phyloP scores from a whole-genome alignment of 53 echinoderm and acorn worm species.

The Temnopleurus reevesii region DNA sequence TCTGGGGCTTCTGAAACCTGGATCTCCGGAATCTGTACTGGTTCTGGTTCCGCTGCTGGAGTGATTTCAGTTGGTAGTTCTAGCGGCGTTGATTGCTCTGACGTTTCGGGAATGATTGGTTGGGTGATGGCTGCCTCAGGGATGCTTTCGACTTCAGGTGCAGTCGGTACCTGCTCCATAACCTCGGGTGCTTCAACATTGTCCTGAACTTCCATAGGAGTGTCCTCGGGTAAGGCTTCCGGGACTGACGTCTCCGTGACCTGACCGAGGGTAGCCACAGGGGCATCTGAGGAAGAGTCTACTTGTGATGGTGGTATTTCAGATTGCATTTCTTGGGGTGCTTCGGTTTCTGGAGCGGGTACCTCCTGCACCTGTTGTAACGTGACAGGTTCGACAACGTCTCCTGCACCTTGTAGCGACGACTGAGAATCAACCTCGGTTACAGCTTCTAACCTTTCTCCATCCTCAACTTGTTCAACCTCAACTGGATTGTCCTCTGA shows the following conservation, averaged over 20 bases:
- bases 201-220: slow-evolving; percentile 29
- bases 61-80: neutral
- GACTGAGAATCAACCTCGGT: slow-evolving; percentile 45
- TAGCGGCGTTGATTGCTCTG: neutral
- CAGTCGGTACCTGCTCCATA: slow-evolving; percentile 38
- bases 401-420: neutral
- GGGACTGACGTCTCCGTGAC: neutral
- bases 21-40: slow-evolving; percentile 41
- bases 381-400: neutral
- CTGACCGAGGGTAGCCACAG: slow-evolving; percentile 31
- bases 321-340: neutral
- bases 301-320: slow-evolving; percentile 12
- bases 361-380: slow-evolving; percentile 33
- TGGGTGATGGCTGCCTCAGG: neutral
- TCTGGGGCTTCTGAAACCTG: slow-evolving; percentile 18
- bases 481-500: neutral
- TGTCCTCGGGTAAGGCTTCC: neutral
- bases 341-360: slow-evolving; percentile 27
- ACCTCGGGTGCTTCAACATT: slow-evolving; percentile 9
- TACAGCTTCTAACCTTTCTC: neutral
- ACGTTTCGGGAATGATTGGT: neutral
- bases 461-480: neutral
- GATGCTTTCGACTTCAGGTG: slow-evolving; percentile 2
- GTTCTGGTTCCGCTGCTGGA: neutral
- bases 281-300: slow-evolving; percentile 28